Percentiles rank a stretch among this genome's conserved stretches.
Evolutionary conservation across 1,140 invertebrate genomes (phyloP).

Genomic region (Trichomalopsis sarcophagae): DNA sequence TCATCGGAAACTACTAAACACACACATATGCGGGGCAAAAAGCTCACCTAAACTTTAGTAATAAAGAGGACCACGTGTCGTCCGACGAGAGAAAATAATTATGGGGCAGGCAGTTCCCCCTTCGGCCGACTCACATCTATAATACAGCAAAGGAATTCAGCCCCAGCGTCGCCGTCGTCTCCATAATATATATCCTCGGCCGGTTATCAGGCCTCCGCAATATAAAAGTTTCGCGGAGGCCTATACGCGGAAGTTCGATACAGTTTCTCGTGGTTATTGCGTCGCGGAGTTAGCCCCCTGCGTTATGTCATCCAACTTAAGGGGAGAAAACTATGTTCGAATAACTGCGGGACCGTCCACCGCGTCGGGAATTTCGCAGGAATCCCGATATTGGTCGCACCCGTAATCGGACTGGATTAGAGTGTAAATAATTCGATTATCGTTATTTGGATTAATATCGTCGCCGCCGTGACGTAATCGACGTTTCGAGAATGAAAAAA

Average conservation of each 20-base stretch:
- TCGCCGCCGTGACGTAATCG: not conserved
- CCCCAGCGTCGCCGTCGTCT: not conserved
- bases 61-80: not conserved
- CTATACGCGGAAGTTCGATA: not conserved
- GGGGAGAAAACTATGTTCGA: slow-evolving; percentile 1
- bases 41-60: slow-evolving; percentile 29
- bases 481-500: not conserved
- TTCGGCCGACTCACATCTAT: not conserved
- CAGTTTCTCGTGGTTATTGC: slow-evolving; percentile 21
- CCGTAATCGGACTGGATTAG: not conserved
- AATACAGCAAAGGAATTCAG: not conserved
- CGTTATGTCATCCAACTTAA: not conserved
- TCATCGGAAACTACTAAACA: not conserved
- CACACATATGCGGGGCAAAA: not conserved
- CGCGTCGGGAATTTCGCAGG: not conserved
- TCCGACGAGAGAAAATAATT: slow-evolving; percentile 27
- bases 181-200: not conserved
- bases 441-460: not conserved
- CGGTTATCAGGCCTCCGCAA: slow-evolving; percentile 2
- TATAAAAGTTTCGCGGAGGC: slow-evolving; percentile 30
- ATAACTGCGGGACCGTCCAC: not conserved
- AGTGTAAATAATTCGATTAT: not conserved
- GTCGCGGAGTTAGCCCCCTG: too few species aligned
- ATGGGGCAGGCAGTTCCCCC: not conserved
- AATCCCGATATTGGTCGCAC: not conserved